Evolutionary conservation across 2,888 invertebrate genomes (phyloP).

Genomic region (Ophioninae sp.): DNA sequence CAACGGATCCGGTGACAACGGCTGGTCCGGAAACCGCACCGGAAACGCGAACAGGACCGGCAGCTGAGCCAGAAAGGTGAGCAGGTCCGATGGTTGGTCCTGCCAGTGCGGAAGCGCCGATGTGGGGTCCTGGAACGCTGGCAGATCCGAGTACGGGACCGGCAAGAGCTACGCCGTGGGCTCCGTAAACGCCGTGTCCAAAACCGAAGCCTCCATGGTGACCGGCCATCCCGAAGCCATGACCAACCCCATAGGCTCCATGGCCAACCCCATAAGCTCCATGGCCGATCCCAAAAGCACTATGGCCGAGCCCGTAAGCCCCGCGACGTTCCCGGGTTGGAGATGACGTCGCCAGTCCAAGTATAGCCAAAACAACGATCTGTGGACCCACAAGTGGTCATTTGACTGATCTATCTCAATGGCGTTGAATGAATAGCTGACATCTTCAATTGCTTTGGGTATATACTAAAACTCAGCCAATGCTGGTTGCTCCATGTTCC

Average conservation of each 20-base stretch:
- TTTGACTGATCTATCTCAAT: neutral
- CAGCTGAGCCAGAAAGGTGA: constrained; percentile 75
- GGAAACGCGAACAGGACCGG: constrained; percentile 77
- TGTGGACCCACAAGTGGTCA: constrained; percentile 62
- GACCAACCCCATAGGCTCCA: constrained; percentile 67
- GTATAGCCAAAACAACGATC: constrained; percentile 73
- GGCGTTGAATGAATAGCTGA: neutral
- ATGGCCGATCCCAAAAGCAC: constrained; percentile 22
- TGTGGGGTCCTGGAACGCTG: constrained; percentile 74
- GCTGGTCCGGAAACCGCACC: constrained; percentile 78
- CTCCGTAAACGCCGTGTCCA: constrained; percentile 65
- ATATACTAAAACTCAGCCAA: neutral
- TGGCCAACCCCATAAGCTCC: constrained; percentile 68
- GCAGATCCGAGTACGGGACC: constrained; percentile 75
- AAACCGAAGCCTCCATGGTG: constrained; percentile 61
- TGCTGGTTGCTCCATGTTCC: neutral
- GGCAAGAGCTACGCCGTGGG: constrained; percentile 74
- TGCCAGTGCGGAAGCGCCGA: constrained; percentile 72
- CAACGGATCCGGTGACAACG: constrained; percentile 75
- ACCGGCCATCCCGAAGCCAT: constrained; percentile 59
- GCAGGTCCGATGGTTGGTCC: constrained; percentile 77
- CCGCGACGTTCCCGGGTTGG: constrained; percentile 71
- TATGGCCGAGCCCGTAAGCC: constrained; percentile 17
- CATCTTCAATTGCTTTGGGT: neutral
- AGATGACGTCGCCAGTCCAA: constrained; percentile 68